Conservation (phyloP, 2,888 invertebrate species). For the Lasiommata megera region DNA sequence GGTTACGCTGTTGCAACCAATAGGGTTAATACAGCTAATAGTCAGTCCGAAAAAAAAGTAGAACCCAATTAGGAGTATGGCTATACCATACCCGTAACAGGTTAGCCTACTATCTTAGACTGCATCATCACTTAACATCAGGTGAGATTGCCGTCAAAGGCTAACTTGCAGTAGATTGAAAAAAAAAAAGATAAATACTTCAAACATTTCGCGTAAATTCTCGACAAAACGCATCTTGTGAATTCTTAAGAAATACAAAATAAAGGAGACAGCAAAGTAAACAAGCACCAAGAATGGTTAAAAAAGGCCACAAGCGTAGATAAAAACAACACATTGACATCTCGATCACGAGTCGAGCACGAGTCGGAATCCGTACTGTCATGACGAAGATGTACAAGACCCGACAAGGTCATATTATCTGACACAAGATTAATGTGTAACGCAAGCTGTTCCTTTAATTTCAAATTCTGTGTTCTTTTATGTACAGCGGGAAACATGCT, state of each 20-base stretch:
- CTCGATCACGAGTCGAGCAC: conserved; percentile 58
- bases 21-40: too few relatives aligned
- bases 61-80: too few relatives aligned
- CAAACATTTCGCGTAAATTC: neutral
- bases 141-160: too few relatives aligned
- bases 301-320: conserved; percentile 37
- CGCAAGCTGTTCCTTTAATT: neutral
- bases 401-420: conserved; percentile 60
- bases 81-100: too few relatives aligned
- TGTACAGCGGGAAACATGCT: too few relatives aligned
- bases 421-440: conserved; percentile 44
- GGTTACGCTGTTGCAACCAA: too few relatives aligned
- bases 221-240: neutral
- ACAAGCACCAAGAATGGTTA: conserved; percentile 29
- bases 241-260: neutral
- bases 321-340: conserved; percentile 62
- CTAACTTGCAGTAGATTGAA: too few relatives aligned
- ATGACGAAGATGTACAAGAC: conserved; percentile 43
- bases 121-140: too few relatives aligned
- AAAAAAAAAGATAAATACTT: too few relatives aligned
- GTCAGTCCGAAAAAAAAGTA: too few relatives aligned
- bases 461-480: neutral
- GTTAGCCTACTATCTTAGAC: too few relatives aligned
- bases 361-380: conserved; percentile 51
- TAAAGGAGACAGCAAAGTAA: conserved; percentile 25